Percentiles rank a stretch among this genome's conserved stretches.
These are phyloP conservation scores for Trachemys scripta DNA, from an alignment of 2,113 vertebrate species.

Conservation along the genomic window DNA sequence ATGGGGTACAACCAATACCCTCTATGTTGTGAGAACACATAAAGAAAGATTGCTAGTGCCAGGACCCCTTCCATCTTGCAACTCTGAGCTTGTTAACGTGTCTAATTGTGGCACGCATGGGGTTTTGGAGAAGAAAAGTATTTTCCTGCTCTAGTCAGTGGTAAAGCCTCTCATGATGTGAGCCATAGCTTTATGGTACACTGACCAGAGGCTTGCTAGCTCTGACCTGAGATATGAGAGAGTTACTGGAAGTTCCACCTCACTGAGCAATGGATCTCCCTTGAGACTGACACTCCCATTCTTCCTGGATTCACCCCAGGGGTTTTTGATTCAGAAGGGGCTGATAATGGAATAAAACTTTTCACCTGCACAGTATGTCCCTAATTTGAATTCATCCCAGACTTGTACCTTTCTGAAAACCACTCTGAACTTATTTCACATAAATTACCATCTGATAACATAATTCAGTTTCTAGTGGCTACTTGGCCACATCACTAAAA, in stretches of 20 bases:
- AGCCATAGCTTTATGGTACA: not conserved
- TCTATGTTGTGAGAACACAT: not conserved
- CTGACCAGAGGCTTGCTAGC: not conserved
- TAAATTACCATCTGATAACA: not conserved
- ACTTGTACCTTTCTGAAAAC: not conserved
- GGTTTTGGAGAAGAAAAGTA: not conserved
- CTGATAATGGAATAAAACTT: not conserved
- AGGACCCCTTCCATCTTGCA: not conserved
- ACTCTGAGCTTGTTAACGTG: not conserved
- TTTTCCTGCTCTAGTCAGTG: not conserved
- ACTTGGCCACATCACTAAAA: not conserved
- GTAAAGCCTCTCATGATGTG: not conserved
- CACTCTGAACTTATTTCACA: not conserved
- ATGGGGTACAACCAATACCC: accelerated
- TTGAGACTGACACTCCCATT: not conserved
- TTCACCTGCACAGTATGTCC: not conserved
- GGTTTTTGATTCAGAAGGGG: not conserved
- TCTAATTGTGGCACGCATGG: not conserved
- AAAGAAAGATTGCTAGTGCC: not conserved
- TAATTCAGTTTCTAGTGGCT: not conserved
- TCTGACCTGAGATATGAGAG: not conserved
- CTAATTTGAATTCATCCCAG: not conserved
- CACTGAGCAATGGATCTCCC: not conserved
- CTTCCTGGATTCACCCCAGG: not conserved
- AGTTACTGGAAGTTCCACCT: not conserved